Base-by-base conservation (phyloP, 2,797 vertebrate species). In the Tapera naevia region DNA sequence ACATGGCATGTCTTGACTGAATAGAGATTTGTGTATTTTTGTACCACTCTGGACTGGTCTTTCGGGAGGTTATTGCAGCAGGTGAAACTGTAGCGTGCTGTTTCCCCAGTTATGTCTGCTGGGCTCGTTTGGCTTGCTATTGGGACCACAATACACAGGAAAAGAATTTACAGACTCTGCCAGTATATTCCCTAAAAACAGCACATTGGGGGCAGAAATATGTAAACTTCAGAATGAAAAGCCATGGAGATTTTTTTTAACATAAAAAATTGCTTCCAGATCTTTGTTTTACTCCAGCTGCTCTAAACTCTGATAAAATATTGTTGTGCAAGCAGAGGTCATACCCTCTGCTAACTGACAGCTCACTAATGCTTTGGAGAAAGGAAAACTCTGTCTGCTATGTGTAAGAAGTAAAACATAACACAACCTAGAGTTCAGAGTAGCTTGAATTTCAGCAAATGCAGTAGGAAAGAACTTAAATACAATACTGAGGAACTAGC, bases 221-320 rank as follows among this genome's bases (percentile, higher is more conserved):
- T 25, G 30, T 45, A 76, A 90, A 73, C 51, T 88, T 88, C 41
- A 88, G 35, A 87, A 82, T 15, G 8, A 90, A 94, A 88, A 70
- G 15, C 22, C 57, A 57, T 24, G 10, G 66, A 60, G 33, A 41
- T 25, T 45, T 46, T 85, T 53, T 87, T 81, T 75, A 80, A 21
- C 41, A 89, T 24, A 61, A 50, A n/a, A 93, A 91, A 93, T 86
- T 90, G 17, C 43, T 93, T 84, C 64, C 78, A 81, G 78, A 88
- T 39, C 17, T 78, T 69, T 54, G 5, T 65, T 86, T 72, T 83
- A 84, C 79, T 72, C 39, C 37, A 91, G 35, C 1, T 0, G 7
- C 56, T 79, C 56, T 51, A 88, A 84, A 35, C 11, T 76, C 83
- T 80, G 46, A 53, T 75, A 58, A 94, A 94, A 81, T 65, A 80